Base-by-base conservation (phyloP, 2,797 vertebrate genomes). In the Pachyuromys duprasi region DNA sequence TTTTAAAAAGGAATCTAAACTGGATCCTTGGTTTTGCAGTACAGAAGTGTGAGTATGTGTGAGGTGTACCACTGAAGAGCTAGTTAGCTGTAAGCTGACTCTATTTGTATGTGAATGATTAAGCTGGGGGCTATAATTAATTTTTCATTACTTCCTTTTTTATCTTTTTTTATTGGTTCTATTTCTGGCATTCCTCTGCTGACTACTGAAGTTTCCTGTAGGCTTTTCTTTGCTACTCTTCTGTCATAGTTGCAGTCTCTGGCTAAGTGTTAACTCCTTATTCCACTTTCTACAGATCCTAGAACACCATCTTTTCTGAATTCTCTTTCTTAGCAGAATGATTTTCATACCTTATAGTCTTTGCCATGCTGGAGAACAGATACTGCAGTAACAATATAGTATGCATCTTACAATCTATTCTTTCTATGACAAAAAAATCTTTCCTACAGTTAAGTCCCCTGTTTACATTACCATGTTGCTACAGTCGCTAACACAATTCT, bases 131-230 rank as follows among this genome's bases (percentile, higher is more conserved):
- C 72, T 88, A 5, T 82, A 62, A 96, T 93, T 86, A 84, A 92
- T 95, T 93, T 97, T 95, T 97, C 72, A 94, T 89, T 94, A 65
- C 65, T 95, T 94, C 89, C 60, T 93, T 91, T 91, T 92, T 96
- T 57, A 91, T 94, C 83, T 94, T 97, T 95, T 91, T 0, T 0
- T 74, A 88, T 91, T 26, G 53, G 70, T 80, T 97, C 79, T 92
- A 67, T 93, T 94, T 94, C 49, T 93, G 78, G 69, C 39, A 74
- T 67, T 93, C 88, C 82, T 75, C 63, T 92, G n/a, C 36, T 80
- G 69, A 91, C 39, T 83, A 57, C 42, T 81, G 49, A 55, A 36
- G 42, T 96, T 92, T 91, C 92, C 75, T 81, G 89, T n/a, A 94
- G 55, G 8, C 63, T 65, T 53, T 18, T 89, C 78, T 90, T 80